Percentiles rank a stretch among this genome's conserved stretches.
phyloP scores from a whole-genome alignment of 2,888 invertebrate genomes.

The Mimumesa dahlbomi region DNA sequence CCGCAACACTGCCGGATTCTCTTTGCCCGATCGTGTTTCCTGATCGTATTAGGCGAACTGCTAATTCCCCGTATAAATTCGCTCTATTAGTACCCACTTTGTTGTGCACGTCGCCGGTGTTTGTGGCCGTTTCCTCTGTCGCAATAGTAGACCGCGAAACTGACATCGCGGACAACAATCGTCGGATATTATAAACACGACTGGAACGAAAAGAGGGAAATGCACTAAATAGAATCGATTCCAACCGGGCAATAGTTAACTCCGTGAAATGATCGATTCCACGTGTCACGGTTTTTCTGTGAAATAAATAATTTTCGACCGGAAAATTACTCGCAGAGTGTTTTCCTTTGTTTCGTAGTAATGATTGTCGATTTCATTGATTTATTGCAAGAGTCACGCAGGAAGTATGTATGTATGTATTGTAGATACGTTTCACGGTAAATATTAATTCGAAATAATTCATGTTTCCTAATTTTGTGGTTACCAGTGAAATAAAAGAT shows the following conservation, averaged over 20 bases:
- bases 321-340: too few relatives aligned
- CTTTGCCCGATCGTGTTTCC: slow-evolving; percentile 21
- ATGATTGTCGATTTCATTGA: too few relatives aligned
- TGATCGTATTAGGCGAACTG: slow-evolving; percentile 27
- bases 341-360: too few relatives aligned
- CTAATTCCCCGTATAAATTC: slow-evolving; percentile 53
- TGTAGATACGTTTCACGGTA: too few relatives aligned
- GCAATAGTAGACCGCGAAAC: not conserved
- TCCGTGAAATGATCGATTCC: slow-evolving; percentile 8
- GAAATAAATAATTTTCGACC: not conserved
- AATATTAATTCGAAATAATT: too few relatives aligned
- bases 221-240: not conserved
- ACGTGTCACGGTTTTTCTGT: not conserved
- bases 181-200: not conserved
- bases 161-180: not conserved
- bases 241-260: not conserved
- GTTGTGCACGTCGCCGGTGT: slow-evolving; percentile 2
- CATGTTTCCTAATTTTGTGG: too few relatives aligned
- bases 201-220: not conserved
- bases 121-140: not conserved
- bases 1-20: slow-evolving; percentile 16
- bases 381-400: too few relatives aligned
- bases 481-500: too few relatives aligned
- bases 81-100: slow-evolving; percentile 31
- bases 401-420: too few relatives aligned